Evolutionary conservation across 35 echinoderm and acorn worm genomes (phyloP), one percentile per base, ranked within the genome.

Genomic region (Chiridota heheva): DNA sequence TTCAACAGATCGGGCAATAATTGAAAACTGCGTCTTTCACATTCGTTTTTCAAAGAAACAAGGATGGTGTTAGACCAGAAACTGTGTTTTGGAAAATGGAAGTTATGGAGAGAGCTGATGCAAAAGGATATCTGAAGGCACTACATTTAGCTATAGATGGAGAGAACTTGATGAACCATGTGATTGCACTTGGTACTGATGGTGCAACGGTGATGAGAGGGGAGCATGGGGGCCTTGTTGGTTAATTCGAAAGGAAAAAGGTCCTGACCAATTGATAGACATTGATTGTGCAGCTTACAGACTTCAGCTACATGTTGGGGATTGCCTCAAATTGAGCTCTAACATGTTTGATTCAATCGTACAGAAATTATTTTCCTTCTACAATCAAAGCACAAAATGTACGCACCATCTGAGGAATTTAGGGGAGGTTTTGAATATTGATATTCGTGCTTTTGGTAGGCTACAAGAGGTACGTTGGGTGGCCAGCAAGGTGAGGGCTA

Each of bases 141-240:
- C 6, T 74, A 20, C 70, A 74, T 47, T 13, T 0, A 47, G 22
- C 0, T 25, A 47, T 74, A 27, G 70, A 74, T 29, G 10, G 5
- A 47, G 24, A 30, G 7, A 47, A 0, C 38, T 16, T 74, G 26
- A 16, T 74, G 38, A 6, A 6, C 16, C 70, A 28, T 7, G 44
- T 40, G 44, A 22, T 53, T 53, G 48, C 10, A 53, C 48, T 53
- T 10, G 48, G 48, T 13, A 53, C 48, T 53, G 42, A 74, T 74
- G 70, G 70, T 25, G 70, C 44, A 12, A 74, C 20, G 44, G 0
- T 74, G 0, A 74, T 0, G 70, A 74, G 70, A 74, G 70, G 70
- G 34, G 70, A 74, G 70, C 70, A 74, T 31, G 70, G 70, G 7
- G 70, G 42, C 15, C 70, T 74, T 18, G 70, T 53, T 46, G 70